Conservation (phyloP, 53 echinoderm and acorn worm genomes). For the Holothuria leucospilota region DNA sequence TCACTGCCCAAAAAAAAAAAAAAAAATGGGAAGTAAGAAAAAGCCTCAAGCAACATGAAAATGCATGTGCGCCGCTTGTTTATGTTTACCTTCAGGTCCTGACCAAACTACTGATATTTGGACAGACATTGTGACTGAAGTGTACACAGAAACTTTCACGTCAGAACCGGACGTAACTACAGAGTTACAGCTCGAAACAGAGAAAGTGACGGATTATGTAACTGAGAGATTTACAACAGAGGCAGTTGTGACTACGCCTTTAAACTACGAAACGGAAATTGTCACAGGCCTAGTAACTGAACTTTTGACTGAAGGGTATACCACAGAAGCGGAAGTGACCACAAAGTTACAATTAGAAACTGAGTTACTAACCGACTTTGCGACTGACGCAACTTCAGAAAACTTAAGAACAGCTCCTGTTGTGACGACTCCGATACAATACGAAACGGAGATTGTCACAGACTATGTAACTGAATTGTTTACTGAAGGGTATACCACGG, state of each 20-base stretch:
- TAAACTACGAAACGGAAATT: neutral
- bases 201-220: neutral
- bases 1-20: neutral
- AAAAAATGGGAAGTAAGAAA: neutral
- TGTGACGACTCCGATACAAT: neutral
- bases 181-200: neutral
- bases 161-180: constrained; percentile 20
- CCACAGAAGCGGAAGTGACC: neutral
- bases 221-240: neutral
- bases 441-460: too few relatives aligned
- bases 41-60: neutral
- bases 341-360: neutral
- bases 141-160: constrained; percentile 39
- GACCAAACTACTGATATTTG: constrained; percentile 30
- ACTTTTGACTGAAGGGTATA: neutral
- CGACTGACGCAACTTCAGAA: neutral
- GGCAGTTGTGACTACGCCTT: too few relatives aligned
- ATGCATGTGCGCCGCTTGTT: constrained; percentile 40
- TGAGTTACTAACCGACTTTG: neutral
- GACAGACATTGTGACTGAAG: constrained; percentile 34
- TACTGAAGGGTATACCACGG: constrained; percentile 39
- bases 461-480: too few relatives aligned
- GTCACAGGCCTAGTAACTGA: neutral
- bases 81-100: constrained; percentile 14
- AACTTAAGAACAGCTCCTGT: neutral